Conservation (phyloP, 2,113 vertebrate species). For the Ctenodactylus gundi region DNA sequence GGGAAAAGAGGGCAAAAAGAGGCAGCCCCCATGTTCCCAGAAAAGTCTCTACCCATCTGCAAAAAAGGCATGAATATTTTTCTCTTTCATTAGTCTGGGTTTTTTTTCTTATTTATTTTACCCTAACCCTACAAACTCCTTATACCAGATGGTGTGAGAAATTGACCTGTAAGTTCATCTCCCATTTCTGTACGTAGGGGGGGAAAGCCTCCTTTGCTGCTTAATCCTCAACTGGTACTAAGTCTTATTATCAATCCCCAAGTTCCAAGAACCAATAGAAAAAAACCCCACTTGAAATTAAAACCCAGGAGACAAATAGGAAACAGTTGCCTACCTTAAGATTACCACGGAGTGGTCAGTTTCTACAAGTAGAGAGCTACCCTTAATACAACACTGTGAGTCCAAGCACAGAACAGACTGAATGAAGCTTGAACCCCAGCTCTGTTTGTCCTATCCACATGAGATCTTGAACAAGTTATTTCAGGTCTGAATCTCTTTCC, state of each 20-base stretch:
- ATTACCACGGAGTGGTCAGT: not conserved
- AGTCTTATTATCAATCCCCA: not conserved
- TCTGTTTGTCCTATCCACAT: not conserved
- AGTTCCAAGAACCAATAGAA: not conserved
- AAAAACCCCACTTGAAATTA: not conserved
- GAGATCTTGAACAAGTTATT: not conserved
- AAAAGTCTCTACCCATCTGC: not conserved
- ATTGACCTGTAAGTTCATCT: not conserved
- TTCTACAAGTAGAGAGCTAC: not conserved
- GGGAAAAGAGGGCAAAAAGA: not conserved
- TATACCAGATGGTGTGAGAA: not conserved
- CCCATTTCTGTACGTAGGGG: not conserved
- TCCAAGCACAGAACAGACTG: not conserved
- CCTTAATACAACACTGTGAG: accelerated
- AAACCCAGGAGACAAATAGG: not conserved
- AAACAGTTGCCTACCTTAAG: not conserved
- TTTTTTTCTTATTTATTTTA: not conserved
- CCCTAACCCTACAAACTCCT: not conserved
- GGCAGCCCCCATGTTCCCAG: not conserved
- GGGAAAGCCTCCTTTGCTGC: not conserved
- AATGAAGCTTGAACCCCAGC: not conserved
- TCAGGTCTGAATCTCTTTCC: not conserved
- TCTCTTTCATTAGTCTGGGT: not conserved
- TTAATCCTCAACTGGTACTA: not conserved
- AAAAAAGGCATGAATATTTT: not conserved